These are phyloP conservation scores for Aphelocoma californica DNA, from an alignment of 2,797 vertebrate genomes.

Conservation along the genomic window DNA sequence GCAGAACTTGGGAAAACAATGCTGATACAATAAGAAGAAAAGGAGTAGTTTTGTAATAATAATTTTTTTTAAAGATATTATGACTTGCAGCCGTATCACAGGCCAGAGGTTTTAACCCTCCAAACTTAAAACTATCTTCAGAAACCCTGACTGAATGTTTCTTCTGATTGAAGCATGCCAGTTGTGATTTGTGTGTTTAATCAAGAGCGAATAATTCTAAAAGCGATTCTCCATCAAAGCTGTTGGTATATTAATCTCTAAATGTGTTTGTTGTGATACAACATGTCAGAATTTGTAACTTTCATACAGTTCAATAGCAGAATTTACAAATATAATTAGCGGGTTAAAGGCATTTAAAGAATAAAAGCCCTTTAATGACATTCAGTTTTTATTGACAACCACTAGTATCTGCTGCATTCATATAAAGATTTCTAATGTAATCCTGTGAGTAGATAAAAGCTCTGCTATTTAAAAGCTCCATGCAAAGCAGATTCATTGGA, in stretches of 20 bases:
- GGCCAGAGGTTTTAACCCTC: not conserved
- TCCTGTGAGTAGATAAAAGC: conserved; percentile 38
- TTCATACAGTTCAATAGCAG: not conserved
- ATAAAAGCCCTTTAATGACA: conserved; percentile 15
- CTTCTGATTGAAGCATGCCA: not conserved
- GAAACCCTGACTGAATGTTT: not conserved
- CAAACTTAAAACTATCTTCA: not conserved
- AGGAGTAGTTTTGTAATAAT: not conserved
- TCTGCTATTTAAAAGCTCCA: not conserved
- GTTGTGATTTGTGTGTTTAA: not conserved
- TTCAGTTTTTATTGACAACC: conserved; percentile 29
- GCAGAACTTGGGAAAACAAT: not conserved
- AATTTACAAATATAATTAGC: conserved; percentile 32
- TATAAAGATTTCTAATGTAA: conserved; percentile 29
- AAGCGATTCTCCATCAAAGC: not conserved
- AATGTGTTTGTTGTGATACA: conserved; percentile 22
- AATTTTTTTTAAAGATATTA: not conserved
- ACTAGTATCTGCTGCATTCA: conserved; percentile 5
- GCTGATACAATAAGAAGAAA: not conserved
- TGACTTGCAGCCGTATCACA: not conserved
- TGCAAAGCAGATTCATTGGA: not conserved
- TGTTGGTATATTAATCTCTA: not conserved
- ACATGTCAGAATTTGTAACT: not conserved
- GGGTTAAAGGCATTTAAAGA: conserved; percentile 42
- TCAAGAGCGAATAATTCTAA: not conserved